Evolutionary conservation across 2,888 invertebrate species (phyloP).

Genomic region (Pandemis corylana): DNA sequence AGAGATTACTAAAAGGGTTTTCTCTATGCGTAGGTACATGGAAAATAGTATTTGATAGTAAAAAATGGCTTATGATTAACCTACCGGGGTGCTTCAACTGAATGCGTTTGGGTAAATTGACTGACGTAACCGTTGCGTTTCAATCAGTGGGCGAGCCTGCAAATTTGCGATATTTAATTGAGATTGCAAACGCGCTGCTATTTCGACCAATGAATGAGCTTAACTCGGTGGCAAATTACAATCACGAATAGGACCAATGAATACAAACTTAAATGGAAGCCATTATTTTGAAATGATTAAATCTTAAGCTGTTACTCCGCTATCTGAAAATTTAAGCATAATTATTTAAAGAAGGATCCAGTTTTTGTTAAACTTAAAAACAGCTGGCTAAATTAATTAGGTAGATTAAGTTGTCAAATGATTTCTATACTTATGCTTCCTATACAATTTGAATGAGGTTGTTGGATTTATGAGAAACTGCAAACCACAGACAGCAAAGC

Average conservation of each 20-base stretch:
- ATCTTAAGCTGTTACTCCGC: not conserved
- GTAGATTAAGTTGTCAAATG: no score
- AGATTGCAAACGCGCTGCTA: constrained; percentile 31
- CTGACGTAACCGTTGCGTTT: constrained; percentile 19
- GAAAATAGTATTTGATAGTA: not conserved
- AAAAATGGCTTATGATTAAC: constrained; percentile 2
- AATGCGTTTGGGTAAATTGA: constrained; percentile 8
- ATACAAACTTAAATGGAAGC: constrained; percentile 7
- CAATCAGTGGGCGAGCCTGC: constrained; percentile 31
- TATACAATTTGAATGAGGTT: not conserved
- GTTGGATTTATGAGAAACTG: not conserved
- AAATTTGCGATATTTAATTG: constrained; percentile 41
- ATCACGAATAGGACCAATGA: constrained; percentile 30
- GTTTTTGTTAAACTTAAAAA: not conserved
- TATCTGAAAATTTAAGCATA: not conserved
- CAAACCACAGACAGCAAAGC: not conserved
- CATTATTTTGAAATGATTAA: constrained; percentile 3
- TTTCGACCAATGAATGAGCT: constrained; percentile 32
- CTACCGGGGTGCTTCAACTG: not conserved
- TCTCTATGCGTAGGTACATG: no score
- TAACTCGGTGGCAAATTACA: constrained; percentile 38
- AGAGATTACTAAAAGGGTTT: no score
- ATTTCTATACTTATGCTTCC: not conserved
- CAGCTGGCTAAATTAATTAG: no score
- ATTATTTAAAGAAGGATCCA: not conserved